Evolutionary conservation across 2,797 vertebrate genomes (phyloP).

Genomic region (Rhinella marina): DNA sequence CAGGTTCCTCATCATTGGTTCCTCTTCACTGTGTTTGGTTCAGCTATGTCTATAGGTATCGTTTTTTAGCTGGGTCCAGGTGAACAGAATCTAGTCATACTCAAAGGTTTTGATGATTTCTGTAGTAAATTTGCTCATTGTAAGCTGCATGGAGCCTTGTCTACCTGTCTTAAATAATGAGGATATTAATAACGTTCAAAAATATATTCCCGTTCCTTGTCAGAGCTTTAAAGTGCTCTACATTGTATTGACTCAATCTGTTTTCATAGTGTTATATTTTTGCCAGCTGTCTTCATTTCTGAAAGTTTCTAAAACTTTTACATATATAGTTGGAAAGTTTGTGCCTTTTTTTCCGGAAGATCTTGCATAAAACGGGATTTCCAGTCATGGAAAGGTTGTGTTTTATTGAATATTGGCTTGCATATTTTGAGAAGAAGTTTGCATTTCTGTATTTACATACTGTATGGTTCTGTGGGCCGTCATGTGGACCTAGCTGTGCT

Average conservation of each 20-base stretch:
- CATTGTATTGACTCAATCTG: not conserved
- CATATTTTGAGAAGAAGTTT: not conserved
- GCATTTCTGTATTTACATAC: too few relatives aligned
- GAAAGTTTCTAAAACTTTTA: not conserved
- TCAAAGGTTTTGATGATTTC: not conserved
- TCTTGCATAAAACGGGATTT: not conserved
- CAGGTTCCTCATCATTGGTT: too few relatives aligned
- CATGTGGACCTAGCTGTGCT: too few relatives aligned
- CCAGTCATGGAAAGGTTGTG: not conserved
- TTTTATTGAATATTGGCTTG: not conserved
- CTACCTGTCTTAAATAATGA: not conserved
- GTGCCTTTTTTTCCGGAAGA: not conserved
- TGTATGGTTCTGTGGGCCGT: too few relatives aligned
- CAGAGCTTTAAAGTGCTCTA: not conserved
- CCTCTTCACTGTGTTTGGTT: too few relatives aligned
- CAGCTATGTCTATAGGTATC: too few relatives aligned
- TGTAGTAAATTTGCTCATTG: not conserved
- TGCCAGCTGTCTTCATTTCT: not conserved
- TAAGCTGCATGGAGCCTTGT: not conserved
- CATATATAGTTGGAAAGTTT: not conserved
- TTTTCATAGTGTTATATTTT: conserved; percentile 1
- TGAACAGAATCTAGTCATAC: not conserved
- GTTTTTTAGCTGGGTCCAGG: not conserved
- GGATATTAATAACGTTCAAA: conserved; percentile 11
- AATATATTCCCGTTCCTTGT: not conserved